Conservation (phyloP, 2,888 invertebrate species). For the Trachelus troglodyta region DNA sequence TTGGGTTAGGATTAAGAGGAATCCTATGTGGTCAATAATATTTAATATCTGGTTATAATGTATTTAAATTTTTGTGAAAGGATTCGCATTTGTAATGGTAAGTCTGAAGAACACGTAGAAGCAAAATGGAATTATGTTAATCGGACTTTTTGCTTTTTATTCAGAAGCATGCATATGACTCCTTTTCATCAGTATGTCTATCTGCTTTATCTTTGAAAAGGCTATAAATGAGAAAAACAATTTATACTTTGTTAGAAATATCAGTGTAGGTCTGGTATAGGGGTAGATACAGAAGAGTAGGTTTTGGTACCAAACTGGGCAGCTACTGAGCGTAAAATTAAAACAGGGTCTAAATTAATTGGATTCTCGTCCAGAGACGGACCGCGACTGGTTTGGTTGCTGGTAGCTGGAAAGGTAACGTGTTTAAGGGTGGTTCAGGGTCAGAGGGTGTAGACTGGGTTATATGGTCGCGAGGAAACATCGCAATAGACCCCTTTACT, state of each 20-base stretch:
- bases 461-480: not conserved
- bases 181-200: not conserved
- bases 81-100: not conserved
- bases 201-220: not conserved
- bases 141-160: not conserved
- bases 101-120: not conserved
- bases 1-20: not conserved
- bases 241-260: not conserved
- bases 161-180: not conserved
- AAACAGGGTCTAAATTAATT: constrained; percentile 28
- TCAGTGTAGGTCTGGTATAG: not conserved
- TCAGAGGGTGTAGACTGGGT: not conserved
- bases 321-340: constrained; percentile 26
- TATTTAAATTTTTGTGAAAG: not conserved
- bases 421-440: not conserved
- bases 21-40: not conserved
- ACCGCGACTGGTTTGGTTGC: not conserved
- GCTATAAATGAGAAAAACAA: no score
- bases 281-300: not conserved
- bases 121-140: not conserved
- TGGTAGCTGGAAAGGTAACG: not conserved
- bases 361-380: constrained; percentile 23
- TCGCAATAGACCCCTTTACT: not conserved
- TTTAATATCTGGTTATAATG: not conserved
- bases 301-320: not conserved